Base-by-base conservation (phyloP, 2,888 invertebrate genomes). In the Conus canariensis region DNA sequence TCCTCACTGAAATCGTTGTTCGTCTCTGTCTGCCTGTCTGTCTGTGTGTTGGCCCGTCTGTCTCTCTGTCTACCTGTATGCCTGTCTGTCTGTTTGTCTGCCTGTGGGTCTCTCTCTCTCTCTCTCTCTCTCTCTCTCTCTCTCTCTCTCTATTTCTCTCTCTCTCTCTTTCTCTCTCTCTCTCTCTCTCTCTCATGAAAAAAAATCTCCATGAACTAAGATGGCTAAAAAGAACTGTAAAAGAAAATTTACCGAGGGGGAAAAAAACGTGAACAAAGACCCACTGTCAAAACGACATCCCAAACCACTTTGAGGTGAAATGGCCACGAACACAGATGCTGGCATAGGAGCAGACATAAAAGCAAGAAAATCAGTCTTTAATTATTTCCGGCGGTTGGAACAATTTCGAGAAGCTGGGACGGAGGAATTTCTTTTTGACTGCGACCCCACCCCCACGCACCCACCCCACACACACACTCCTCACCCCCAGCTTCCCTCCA, bases 371-470 rank as follows among this genome's bases (percentile, higher is more conserved):
- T 58, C 19, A 22, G 56, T 64, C 19, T 56, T 58, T 83, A 83
- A 83, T 83, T 83, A 58, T 83, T 58, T 83, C 82, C 58, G 82
- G 82, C 82, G 82, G 82, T 83, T 83, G 10, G 25, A 25, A 83
- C 56, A 83, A 83, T 83, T n/a, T 80, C 30, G 82, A 83, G 58
- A 64, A 16, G 10, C 16, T 64, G 64, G 19, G 58, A 19, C n/a
- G 58, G 56, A 56, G 19, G 8, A 83, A 83, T 83, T 83, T 80
- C 80, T 58, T 83, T 58, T 25, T 10, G 56, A 19, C 19, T 19
- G 82, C 56, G 22, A 12, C 9, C 82, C 22, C 82, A 6, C 8
- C 30, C 77, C 70, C 8, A 0, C 19, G 4, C 70, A 4, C 10
- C 5, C 64, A 4, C 64, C 64, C 64, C 16, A 1, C 64, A 10